A percentile compares a stretch with the other conserved stretches of the same genome.
These are phyloP conservation scores for Isichthys henryi DNA, from an alignment of 2,113 vertebrate species.

Conservation along the genomic window DNA sequence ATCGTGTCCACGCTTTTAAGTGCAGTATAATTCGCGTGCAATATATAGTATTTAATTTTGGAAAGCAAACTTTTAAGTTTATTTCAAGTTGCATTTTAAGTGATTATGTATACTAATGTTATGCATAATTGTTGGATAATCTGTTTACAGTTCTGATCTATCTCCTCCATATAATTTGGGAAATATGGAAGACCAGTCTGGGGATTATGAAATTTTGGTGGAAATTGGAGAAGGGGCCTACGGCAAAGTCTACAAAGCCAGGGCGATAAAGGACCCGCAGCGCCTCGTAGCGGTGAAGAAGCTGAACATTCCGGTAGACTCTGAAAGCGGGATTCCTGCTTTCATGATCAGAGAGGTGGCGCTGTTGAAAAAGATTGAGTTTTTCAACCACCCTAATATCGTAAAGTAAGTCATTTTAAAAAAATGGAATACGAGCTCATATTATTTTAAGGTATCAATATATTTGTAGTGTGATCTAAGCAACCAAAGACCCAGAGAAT, in stretches of 20 bases:
- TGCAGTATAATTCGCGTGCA: neutral
- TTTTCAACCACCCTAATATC: slow-evolving; percentile 62
- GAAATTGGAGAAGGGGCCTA: slow-evolving; percentile 57
- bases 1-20: neutral
- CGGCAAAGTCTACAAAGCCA: slow-evolving; percentile 60
- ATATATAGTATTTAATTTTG: neutral
- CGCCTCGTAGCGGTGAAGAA: slow-evolving; percentile 64
- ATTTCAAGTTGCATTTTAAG: neutral
- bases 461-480: neutral
- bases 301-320: slow-evolving; percentile 36
- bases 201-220: slow-evolving; percentile 54
- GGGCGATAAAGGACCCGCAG: slow-evolving; percentile 45
- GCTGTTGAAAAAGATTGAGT: slow-evolving; percentile 52
- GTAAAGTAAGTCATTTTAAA: slow-evolving; percentile 48
- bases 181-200: slow-evolving; percentile 36
- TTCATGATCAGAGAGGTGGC: slow-evolving; percentile 65
- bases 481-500: neutral
- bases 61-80: neutral
- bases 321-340: slow-evolving; percentile 50
- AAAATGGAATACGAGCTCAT: no score
- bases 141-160: neutral
- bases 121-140: neutral
- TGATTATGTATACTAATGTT: neutral
- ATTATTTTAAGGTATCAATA: neutral
- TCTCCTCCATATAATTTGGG: neutral